Percentiles rank a stretch among this genome's conserved stretches.
Evolutionary conservation across 2,113 vertebrate species (phyloP).

Genomic region (Psittacula cyanocephala): DNA sequence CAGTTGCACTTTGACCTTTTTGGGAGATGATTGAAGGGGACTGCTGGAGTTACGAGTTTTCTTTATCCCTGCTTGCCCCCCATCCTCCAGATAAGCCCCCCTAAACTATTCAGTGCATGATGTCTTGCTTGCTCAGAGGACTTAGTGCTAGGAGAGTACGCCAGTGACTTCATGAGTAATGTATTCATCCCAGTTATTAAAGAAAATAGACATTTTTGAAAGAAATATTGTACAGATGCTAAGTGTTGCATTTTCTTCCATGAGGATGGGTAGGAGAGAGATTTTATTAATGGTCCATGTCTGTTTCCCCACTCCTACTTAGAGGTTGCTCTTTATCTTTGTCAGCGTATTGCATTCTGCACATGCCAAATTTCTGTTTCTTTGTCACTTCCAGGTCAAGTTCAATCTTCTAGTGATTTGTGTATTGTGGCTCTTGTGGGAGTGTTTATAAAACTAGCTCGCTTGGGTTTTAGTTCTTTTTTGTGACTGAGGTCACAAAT

Average conservation of each 20-base stretch:
- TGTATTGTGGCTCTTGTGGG: neutral
- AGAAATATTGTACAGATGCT: neutral
- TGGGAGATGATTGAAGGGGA: conserved; percentile 43
- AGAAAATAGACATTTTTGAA: neutral
- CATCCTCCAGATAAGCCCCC: neutral
- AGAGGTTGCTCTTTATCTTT: conserved; percentile 30
- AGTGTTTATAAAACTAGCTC: neutral
- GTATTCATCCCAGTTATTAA: neutral
- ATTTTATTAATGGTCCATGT: neutral
- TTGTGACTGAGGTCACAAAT: neutral
- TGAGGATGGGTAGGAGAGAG: neutral
- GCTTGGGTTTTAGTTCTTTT: neutral
- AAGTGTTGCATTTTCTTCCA: conserved; percentile 37
- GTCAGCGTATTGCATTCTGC: neutral
- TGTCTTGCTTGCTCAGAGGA: neutral
- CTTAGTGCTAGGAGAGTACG: neutral
- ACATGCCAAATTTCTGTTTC: neutral
- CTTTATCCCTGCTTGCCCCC: neutral
- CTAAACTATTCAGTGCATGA: neutral
- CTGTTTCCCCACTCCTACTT: neutral
- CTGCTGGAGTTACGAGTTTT: conserved; percentile 27
- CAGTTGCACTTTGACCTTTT: conserved; percentile 67
- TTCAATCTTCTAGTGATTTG: conserved; percentile 6
- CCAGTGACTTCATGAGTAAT: neutral
- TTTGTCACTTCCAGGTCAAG: neutral